phyloP scores from a whole-genome alignment of 2,113 vertebrate genomes.

The Rhinolophus sinicus region DNA sequence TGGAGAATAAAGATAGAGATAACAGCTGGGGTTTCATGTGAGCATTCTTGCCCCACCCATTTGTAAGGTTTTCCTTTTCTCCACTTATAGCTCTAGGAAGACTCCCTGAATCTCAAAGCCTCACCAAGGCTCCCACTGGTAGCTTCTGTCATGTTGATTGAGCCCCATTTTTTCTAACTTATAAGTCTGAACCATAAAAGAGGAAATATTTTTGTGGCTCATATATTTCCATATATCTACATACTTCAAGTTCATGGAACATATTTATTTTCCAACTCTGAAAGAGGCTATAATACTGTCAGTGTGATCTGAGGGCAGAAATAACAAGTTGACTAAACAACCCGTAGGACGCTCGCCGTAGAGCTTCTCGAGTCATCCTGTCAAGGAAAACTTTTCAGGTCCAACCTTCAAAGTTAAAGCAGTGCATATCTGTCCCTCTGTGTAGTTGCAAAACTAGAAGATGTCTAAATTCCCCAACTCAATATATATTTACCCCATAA shows the following conservation, averaged over 20 bases:
- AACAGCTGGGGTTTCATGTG: neutral
- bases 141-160: neutral
- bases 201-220: neutral
- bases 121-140: neutral
- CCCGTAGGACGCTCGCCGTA: neutral
- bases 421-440: neutral
- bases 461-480: neutral
- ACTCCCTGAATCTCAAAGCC: neutral
- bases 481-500: slow-evolving; percentile 36
- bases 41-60: neutral
- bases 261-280: neutral
- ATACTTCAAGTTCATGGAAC: slow-evolving; percentile 4
- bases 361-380: neutral
- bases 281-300: neutral
- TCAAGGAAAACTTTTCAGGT: neutral
- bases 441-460: neutral
- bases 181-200: neutral
- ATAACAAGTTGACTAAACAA: neutral
- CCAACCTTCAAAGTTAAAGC: slow-evolving; percentile 46
- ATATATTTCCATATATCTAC: neutral
- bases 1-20: neutral
- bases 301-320: neutral
- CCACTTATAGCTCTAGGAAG: neutral
- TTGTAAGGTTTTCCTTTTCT: neutral
- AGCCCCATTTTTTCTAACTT: neutral